A percentile compares a stretch with the other conserved stretches of the same genome.
Conservation (phyloP, 1,140 invertebrate genomes). For the Aphis gossypii region DNA sequence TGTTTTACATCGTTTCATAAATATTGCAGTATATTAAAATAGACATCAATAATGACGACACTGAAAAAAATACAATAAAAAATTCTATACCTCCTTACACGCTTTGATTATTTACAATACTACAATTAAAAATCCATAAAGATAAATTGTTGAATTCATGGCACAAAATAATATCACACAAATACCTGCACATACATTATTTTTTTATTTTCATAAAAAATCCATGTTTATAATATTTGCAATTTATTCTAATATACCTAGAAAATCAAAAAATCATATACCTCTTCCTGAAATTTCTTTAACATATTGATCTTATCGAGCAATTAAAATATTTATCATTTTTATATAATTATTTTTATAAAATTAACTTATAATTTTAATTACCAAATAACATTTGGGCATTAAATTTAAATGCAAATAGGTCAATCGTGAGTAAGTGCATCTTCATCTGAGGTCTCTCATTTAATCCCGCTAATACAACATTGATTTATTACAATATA, state of each 20-base stretch:
- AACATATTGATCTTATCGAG: neutral
- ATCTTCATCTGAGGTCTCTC: neutral
- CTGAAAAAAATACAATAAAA: neutral
- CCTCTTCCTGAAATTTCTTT: neutral
- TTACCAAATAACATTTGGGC: neutral
- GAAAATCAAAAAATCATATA: neutral
- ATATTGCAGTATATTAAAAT: neutral
- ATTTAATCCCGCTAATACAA: neutral
- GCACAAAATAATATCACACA: neutral
- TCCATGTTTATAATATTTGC: neutral
- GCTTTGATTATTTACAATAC: neutral
- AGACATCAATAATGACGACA: neutral
- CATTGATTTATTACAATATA: neutral
- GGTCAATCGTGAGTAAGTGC: no score
- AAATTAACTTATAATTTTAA: neutral
- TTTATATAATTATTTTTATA: no score
- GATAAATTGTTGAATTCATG: neutral
- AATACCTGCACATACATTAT: neutral
- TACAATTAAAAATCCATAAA: neutral
- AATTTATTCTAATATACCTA: neutral
- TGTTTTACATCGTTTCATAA: neutral
- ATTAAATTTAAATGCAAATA: neutral
- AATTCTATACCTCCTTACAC: neutral
- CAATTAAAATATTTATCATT: no score
- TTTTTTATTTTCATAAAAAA: neutral